These are phyloP conservation scores for Elgaria multicarinata DNA, from an alignment of 2,113 vertebrate species.

Conservation along the genomic window DNA sequence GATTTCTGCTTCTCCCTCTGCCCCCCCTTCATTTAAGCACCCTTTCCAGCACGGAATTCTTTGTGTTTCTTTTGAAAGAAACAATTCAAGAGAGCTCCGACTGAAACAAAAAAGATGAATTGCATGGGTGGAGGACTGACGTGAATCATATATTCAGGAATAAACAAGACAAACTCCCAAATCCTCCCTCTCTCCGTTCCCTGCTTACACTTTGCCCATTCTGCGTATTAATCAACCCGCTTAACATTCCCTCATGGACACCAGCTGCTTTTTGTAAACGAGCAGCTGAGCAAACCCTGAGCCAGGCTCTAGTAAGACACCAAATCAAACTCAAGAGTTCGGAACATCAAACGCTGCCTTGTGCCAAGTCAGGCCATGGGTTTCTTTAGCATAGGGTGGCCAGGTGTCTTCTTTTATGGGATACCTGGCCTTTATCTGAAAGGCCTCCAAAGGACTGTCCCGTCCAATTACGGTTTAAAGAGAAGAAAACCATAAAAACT, in stretches of 20 bases:
- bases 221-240: background rate
- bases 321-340: background rate
- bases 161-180: conserved; percentile 7
- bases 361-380: background rate
- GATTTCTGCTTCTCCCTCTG: background rate
- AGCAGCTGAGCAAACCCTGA: background rate
- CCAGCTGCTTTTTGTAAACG: conserved; percentile 11
- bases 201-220: background rate
- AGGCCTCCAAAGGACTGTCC: too few species aligned
- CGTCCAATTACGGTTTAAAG: too few species aligned
- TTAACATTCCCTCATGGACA: background rate
- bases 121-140: background rate
- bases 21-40: background rate
- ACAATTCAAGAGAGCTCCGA: background rate
- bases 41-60: background rate
- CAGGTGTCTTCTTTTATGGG: too few species aligned
- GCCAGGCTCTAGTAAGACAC: background rate
- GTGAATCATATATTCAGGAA: background rate
- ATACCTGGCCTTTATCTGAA: too few species aligned
- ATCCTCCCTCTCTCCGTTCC: background rate
- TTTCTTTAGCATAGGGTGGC: too few species aligned
- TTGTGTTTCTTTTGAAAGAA: conserved; percentile 10
- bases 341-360: background rate
- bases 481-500: too few species aligned
- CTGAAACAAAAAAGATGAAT: background rate